phyloP scores from a whole-genome alignment of 1,140 invertebrate genomes.

The Hylyphantes graminicola region DNA sequence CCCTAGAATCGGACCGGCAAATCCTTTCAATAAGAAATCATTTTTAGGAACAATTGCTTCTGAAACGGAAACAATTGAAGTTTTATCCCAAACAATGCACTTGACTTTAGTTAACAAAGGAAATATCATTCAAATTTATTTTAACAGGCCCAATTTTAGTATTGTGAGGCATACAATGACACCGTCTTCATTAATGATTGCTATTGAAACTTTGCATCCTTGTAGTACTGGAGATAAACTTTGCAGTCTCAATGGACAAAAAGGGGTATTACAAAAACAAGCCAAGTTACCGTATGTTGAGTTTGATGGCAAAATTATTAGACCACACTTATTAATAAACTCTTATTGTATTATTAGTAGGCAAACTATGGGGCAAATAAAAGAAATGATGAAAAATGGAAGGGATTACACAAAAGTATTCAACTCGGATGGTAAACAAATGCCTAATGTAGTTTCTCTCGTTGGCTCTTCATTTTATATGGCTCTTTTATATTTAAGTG shows the following conservation, averaged over 20 bases:
- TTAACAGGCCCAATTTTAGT: constrained; percentile 35
- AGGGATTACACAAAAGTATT: constrained; percentile 12
- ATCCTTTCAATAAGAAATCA: not conserved
- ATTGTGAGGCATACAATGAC: constrained; percentile 13
- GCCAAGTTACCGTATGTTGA: constrained; percentile 3
- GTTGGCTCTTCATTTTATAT: constrained; percentile 30
- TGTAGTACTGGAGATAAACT: constrained; percentile 50
- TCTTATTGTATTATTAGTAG: constrained; percentile 41
- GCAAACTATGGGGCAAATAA: constrained; percentile 27
- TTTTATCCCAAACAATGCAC: constrained; percentile 35
- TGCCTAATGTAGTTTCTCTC: not conserved
- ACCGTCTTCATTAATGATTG: not conserved
- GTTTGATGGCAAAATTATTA: not conserved
- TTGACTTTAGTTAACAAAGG: not conserved
- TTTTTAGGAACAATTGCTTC: constrained; percentile 25
- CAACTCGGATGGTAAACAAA: not conserved
- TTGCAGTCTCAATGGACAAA: constrained; percentile 42
- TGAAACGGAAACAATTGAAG: not conserved
- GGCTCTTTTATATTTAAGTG: constrained; percentile 23
- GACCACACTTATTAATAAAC: constrained; percentile 26
- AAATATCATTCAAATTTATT: not conserved
- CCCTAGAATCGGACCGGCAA: not conserved
- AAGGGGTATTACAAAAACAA: constrained; percentile 19
- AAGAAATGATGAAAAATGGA: constrained; percentile 14
- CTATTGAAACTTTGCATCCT: not conserved